These are phyloP conservation scores for Lamellibrachia columna DNA, from an alignment of 2,888 invertebrate species.

Conservation along the genomic window DNA sequence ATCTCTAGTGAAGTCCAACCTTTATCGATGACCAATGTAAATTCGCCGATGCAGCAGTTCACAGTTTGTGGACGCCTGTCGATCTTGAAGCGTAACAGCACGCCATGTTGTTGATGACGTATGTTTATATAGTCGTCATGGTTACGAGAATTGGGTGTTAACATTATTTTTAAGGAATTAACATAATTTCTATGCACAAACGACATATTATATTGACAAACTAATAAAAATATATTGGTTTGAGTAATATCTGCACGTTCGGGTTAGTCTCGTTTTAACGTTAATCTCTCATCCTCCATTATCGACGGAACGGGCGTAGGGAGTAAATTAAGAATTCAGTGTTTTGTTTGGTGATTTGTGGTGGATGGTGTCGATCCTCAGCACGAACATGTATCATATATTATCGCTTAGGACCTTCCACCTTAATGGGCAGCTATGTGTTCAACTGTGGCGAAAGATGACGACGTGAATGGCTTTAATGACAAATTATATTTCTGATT, in stretches of 20 bases:
- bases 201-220: neutral
- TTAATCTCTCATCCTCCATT: neutral
- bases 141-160: neutral
- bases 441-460: constrained; percentile 1
- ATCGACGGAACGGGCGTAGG: neutral
- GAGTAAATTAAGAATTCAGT: neutral
- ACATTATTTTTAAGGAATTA: neutral
- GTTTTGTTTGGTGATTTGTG: constrained; percentile 10
- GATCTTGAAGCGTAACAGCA: neutral
- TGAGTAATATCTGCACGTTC: neutral
- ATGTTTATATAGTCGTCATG: neutral
- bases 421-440: neutral
- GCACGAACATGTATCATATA: neutral
- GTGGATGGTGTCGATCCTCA: constrained; percentile 12
- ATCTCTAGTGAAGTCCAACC: neutral
- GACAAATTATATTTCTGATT: constrained; percentile 4
- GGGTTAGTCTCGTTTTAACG: neutral
- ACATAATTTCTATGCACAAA: neutral
- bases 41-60: neutral
- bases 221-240: neutral
- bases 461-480: constrained; percentile 12
- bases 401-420: neutral
- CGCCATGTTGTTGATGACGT: constrained; percentile 16
- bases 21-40: neutral
- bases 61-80: neutral